Evolutionary conservation across 2,797 vertebrate genomes (phyloP).

Genomic region (Luscinia luscinia): DNA sequence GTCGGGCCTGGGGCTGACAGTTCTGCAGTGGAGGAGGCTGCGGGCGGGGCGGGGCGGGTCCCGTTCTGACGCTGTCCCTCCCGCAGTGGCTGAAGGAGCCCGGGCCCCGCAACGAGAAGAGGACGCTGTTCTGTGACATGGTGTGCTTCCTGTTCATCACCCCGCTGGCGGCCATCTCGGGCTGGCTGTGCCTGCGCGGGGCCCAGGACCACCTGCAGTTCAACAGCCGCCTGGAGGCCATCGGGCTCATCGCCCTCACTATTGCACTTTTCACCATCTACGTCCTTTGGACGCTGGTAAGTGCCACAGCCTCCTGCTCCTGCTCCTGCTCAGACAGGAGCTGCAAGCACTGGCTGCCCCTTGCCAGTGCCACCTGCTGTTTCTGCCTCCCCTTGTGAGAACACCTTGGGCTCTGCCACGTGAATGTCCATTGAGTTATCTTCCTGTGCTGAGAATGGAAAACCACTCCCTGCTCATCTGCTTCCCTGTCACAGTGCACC

Average conservation of each 20-base stretch:
- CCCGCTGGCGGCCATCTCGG: conserved; percentile 91
- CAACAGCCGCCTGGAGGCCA: conserved; percentile 91
- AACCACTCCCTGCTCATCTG: not conserved
- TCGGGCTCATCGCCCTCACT: conserved; percentile 94
- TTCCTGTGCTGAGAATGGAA: not conserved
- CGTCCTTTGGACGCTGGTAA: conserved; percentile 96
- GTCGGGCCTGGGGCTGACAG: not conserved
- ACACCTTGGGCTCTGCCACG: not conserved
- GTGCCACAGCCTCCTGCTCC: not conserved
- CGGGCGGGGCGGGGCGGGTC: not conserved
- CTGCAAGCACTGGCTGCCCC: not conserved
- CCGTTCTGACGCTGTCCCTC: not conserved
- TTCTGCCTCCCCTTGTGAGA: not conserved
- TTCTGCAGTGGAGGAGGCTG: not conserved
- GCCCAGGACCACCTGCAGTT: conserved; percentile 94
- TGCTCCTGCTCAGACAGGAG: not conserved
- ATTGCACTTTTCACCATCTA: conserved; percentile 98
- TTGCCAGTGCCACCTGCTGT: fast-evolving
- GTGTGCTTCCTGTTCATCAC: conserved; percentile 97
- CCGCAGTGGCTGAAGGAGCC: conserved; percentile 93
- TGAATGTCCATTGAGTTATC: not conserved
- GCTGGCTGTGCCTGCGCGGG: conserved; percentile 93
- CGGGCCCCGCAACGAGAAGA: conserved; percentile 91
- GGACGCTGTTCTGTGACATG: conserved; percentile 95
- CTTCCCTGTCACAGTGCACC: not conserved